phyloP scores from a whole-genome alignment of 2,797 vertebrate genomes.

The Acanthornis magna region DNA sequence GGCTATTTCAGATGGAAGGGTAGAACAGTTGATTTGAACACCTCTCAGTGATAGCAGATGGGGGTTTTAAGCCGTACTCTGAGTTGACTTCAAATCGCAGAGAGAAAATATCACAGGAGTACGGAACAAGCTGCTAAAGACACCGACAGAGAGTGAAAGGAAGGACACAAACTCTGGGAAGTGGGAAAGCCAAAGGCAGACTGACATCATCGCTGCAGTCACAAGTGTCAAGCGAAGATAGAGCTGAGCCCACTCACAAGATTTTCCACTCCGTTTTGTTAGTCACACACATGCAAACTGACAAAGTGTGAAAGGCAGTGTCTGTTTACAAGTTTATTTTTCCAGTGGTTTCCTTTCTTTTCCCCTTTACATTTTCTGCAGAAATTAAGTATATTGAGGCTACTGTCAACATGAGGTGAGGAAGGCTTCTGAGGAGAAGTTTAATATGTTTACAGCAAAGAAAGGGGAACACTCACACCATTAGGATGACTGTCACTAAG shows the following conservation, averaged over 20 bases:
- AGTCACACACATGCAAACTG: neutral
- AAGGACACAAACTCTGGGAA: neutral
- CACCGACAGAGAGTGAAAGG: neutral
- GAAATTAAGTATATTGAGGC: neutral
- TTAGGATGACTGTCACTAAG: constrained; percentile 10
- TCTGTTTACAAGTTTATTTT: constrained; percentile 41
- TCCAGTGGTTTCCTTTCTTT: neutral
- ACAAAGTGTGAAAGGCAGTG: constrained; percentile 45
- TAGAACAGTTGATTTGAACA: neutral
- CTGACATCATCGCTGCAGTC: neutral
- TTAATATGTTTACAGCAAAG: neutral
- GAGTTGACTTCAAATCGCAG: neutral
- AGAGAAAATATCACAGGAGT: neutral
- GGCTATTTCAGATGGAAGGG: neutral
- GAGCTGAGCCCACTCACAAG: constrained; percentile 29
- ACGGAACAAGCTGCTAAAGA: constrained; percentile 18
- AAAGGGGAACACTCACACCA: neutral
- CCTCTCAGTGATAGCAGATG: neutral
- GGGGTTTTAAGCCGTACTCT: neutral
- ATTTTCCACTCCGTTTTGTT: constrained; percentile 24
- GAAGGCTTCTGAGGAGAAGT: neutral
- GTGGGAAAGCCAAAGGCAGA: constrained; percentile 48
- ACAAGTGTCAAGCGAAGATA: constrained; percentile 2
- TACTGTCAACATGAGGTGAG: neutral
- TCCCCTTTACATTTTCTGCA: neutral